Conservation (phyloP, 2,888 invertebrate species). For the Brachypalpus laphriformis region DNA sequence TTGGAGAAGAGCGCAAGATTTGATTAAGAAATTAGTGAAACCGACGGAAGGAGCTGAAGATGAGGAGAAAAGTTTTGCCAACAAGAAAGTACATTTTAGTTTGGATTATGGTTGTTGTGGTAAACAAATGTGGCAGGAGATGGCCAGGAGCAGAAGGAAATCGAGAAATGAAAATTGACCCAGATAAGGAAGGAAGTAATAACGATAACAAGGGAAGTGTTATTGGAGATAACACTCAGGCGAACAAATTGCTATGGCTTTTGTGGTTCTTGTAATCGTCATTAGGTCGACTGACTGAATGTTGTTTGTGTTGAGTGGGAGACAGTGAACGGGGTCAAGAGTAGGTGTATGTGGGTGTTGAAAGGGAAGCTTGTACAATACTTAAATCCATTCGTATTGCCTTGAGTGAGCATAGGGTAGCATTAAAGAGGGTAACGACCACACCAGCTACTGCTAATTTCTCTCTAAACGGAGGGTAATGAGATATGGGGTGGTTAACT, state of each 20-base stretch:
- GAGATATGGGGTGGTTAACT: too few relatives aligned
- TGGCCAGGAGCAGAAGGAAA: conserved; percentile 10
- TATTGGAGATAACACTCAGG: conserved; percentile 42
- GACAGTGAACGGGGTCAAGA: not conserved
- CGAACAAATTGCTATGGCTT: conserved; percentile 37
- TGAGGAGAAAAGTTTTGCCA: conserved; percentile 12
- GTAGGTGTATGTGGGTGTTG: not conserved
- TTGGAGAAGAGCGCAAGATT: conserved; percentile 32
- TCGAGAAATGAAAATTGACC: conserved; percentile 39
- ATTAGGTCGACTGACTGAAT: conserved; percentile 3
- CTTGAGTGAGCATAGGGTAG: too few relatives aligned
- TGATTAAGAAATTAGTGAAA: conserved; percentile 60
- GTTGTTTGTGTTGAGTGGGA: not conserved
- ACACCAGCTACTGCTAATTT: too few relatives aligned
- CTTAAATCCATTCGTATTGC: too few relatives aligned
- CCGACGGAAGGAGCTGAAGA: not conserved
- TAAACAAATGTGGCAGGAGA: conserved; percentile 1
- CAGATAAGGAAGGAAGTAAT: conserved; percentile 43
- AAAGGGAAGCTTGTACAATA: too few relatives aligned
- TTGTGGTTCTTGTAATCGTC: conserved; percentile 21
- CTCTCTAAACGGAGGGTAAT: too few relatives aligned
- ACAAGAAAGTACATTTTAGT: conserved; percentile 1
- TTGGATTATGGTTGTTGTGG: conserved; percentile 19
- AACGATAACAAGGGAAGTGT: conserved; percentile 38
- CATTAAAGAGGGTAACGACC: too few relatives aligned